A percentile compares a stretch with the other conserved stretches of the same genome.
Evolutionary conservation across 1,140 invertebrate species (phyloP).

Genomic region (Eriocheir sinensis): DNA sequence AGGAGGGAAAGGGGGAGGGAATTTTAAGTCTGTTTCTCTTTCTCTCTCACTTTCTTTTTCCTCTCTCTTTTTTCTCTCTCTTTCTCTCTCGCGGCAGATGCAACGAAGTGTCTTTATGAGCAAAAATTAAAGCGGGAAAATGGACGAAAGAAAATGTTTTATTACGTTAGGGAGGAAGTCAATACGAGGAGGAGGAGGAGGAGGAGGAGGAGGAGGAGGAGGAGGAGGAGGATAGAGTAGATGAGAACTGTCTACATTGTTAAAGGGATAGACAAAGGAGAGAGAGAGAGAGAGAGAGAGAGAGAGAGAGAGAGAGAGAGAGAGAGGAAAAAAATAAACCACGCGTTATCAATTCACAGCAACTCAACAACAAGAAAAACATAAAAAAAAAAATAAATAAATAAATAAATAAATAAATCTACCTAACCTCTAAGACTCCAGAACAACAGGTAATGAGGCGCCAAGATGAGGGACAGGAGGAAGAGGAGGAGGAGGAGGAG

Average conservation of each 20-base stretch:
- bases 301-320: too few relatives aligned
- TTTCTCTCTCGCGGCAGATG: background rate
- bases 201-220: background rate
- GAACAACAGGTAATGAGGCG: too few relatives aligned
- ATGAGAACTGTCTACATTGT: background rate
- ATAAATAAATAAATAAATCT: too few relatives aligned
- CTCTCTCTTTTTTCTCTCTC: background rate
- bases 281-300: too few relatives aligned
- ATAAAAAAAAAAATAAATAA: too few relatives aligned
- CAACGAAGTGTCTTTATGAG: background rate
- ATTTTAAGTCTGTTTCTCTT: background rate
- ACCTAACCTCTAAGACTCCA: too few relatives aligned
- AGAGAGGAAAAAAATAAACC: too few relatives aligned
- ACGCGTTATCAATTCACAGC: too few relatives aligned
- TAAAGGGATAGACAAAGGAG: background rate
- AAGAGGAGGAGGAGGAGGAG: too few relatives aligned
- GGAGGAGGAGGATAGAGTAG: background rate
- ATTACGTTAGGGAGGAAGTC: background rate
- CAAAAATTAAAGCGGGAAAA: background rate
- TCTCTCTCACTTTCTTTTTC: background rate
- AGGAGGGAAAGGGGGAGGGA: background rate
- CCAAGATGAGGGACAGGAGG: too few relatives aligned
- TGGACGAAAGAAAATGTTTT: background rate
- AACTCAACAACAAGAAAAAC: too few relatives aligned
- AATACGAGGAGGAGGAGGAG: background rate